Evolutionary conservation across 2,113 vertebrate species (phyloP).

Genomic region (Hoplias malabaricus): DNA sequence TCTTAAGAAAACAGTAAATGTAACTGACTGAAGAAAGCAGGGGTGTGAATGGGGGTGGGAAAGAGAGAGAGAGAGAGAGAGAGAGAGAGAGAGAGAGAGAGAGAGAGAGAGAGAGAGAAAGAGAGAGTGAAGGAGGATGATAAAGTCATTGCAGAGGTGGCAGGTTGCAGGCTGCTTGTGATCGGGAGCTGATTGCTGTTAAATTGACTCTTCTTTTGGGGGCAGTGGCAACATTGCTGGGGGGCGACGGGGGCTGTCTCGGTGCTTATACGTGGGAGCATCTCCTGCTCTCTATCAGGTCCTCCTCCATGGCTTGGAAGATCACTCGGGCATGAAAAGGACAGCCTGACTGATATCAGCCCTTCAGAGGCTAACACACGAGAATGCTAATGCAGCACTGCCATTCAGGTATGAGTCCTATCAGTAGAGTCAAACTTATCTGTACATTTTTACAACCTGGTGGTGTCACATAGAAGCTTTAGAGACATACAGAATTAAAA

Average conservation of each 20-base stretch:
- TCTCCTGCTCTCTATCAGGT: slow-evolving; percentile 4
- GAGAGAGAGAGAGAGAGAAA: slow-evolving; percentile 3
- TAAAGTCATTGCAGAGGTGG: slow-evolving; percentile 75
- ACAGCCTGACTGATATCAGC: slow-evolving; percentile 60
- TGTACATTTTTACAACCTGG: too few species aligned
- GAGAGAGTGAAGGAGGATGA: slow-evolving; percentile 57
- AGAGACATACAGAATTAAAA: too few species aligned
- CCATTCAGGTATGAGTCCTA: too few species aligned
- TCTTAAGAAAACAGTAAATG: too few species aligned
- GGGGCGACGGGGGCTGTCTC: background rate
- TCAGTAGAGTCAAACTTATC: too few species aligned
- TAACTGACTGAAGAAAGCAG: too few species aligned
- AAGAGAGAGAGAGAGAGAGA: slow-evolving; percentile 13
- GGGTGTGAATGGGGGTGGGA: too few species aligned
- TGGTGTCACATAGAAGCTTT: too few species aligned
- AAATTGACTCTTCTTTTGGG: slow-evolving; percentile 66
- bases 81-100: slow-evolving; percentile 13
- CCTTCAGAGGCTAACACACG: slow-evolving; percentile 55
- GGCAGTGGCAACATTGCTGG: slow-evolving; percentile 14
- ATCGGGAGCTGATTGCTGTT: slow-evolving; percentile 70
- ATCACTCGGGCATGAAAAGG: slow-evolving; percentile 59
- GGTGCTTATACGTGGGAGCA: background rate
- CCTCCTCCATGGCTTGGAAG: slow-evolving; percentile 52
- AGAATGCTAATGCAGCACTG: slow-evolving; percentile 54
- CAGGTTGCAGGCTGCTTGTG: slow-evolving; percentile 73